Conservation (phyloP, 2,797 vertebrate species). For the Tragopan temminckii region DNA sequence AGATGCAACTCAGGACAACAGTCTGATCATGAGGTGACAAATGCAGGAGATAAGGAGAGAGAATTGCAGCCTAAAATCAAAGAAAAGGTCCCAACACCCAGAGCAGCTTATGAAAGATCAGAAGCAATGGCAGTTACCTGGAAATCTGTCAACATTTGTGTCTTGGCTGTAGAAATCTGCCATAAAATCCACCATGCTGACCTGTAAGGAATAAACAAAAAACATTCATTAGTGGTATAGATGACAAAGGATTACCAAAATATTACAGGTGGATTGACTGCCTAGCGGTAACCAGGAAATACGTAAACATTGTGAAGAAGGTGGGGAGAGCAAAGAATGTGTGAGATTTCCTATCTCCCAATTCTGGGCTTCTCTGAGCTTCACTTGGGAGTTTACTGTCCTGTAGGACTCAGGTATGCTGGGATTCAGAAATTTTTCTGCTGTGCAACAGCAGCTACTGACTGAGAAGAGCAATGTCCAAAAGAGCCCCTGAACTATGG, state of each 20-base stretch:
- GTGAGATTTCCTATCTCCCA: not conserved
- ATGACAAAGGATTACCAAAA: not conserved
- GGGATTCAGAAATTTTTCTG: not conserved
- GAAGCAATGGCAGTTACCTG: conserved; percentile 15
- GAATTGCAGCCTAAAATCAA: not conserved
- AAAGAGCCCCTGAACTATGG: not conserved
- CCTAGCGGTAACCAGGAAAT: not conserved
- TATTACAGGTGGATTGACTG: not conserved
- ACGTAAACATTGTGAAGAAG: not conserved
- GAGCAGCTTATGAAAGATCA: not conserved
- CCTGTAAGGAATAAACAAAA: conserved; percentile 6
- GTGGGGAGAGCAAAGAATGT: not conserved
- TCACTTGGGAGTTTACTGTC: not conserved
- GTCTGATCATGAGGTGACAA: not conserved
- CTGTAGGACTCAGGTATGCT: not conserved
- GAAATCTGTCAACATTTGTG: not conserved
- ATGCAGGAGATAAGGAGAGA: not conserved
- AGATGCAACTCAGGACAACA: not conserved
- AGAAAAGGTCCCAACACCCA: not conserved
- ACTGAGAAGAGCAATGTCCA: not conserved
- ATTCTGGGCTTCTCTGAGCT: not conserved
- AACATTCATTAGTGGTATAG: not conserved
- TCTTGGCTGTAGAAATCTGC: not conserved
- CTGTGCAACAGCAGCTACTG: not conserved
- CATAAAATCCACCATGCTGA: not conserved